Percentiles rank a stretch among this genome's conserved stretches.
Evolutionary conservation across 2,888 invertebrate species (phyloP).

Genomic region (Gisinianus flammeolus): DNA sequence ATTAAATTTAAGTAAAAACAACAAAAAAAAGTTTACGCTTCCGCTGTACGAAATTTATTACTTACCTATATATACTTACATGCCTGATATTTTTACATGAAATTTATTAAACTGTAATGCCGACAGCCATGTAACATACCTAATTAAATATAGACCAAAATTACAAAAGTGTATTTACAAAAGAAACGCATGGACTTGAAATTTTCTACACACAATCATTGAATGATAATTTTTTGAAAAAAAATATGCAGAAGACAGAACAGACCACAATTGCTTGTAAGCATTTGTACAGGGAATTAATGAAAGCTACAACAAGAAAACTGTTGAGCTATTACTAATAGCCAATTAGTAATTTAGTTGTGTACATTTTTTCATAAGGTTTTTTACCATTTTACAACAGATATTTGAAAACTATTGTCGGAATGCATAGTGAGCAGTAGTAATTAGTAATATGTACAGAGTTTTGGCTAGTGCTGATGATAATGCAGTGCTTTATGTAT

Average conservation of each 20-base stretch:
- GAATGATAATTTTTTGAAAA: not conserved
- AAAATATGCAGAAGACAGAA: not conserved
- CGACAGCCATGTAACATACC: too few relatives aligned
- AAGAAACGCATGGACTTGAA: not conserved
- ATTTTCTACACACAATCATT: not conserved
- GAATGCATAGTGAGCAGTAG: too few relatives aligned
- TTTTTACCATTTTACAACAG: not conserved
- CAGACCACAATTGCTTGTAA: not conserved
- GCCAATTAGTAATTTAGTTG: not conserved
- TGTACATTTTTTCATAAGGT: not conserved
- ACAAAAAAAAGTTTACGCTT: too few relatives aligned
- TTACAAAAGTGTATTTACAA: not conserved
- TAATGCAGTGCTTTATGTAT: not conserved
- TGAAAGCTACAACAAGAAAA: not conserved
- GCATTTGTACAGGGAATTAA: slow-evolving; percentile 10
- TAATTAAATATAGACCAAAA: too few relatives aligned
- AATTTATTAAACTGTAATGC: too few relatives aligned
- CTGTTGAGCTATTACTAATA: not conserved
- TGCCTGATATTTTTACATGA: too few relatives aligned
- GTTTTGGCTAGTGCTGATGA: not conserved
- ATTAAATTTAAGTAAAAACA: too few relatives aligned
- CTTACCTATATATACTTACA: too few relatives aligned
- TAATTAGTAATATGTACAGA: not conserved
- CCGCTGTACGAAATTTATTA: too few relatives aligned
- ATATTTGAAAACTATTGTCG: not conserved